phyloP scores from a whole-genome alignment of 2,888 invertebrate genomes.

The Mimachlamys varia region DNA sequence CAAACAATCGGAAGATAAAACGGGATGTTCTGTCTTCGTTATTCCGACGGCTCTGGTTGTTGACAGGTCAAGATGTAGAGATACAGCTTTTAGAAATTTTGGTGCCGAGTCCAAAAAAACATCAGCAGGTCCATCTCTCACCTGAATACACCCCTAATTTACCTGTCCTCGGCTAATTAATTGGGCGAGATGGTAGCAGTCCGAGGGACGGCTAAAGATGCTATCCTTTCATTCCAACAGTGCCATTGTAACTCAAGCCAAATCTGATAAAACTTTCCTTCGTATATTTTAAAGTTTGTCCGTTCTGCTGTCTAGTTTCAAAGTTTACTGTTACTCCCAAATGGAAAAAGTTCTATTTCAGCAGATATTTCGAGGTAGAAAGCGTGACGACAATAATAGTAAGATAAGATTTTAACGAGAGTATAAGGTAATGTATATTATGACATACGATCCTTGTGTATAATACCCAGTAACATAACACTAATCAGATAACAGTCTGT shows the following conservation, averaged over 20 bases:
- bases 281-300: background rate
- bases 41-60: background rate
- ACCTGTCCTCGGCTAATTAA: slow-evolving; percentile 29
- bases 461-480: background rate
- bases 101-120: background rate
- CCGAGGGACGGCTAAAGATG: background rate
- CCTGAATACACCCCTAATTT: background rate
- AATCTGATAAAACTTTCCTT: background rate
- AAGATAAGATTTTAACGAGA: slow-evolving; percentile 34
- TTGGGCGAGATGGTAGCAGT: background rate
- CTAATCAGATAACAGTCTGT: background rate
- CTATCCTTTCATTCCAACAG: background rate
- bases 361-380: background rate
- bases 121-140: background rate
- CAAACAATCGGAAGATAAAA: background rate
- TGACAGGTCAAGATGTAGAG: background rate
- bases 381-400: background rate
- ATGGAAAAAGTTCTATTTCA: slow-evolving; percentile 4
- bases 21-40: background rate
- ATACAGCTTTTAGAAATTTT: background rate
- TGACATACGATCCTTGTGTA: background rate
- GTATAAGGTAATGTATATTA: background rate
- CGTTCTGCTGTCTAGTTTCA: slow-evolving; percentile 11
- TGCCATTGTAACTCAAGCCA: background rate
- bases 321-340: background rate